phyloP scores from a whole-genome alignment of 2,113 vertebrate species.

The Bos taurus region ARS-UCD2.0 NC_037331.1:112548501-112549000 shows the following conservation, averaged over 20 bases:
- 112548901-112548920: background rate
- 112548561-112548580: background rate
- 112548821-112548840: background rate
- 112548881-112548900: background rate
- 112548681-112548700: background rate
- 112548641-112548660: background rate
- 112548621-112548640: no score
- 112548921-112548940: background rate
- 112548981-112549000: background rate
- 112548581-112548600: background rate
- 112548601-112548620: background rate
- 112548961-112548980: background rate
- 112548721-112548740: no score
- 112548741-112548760: background rate
- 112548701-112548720: background rate
- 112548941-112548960: background rate
- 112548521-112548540: background rate
- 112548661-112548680: background rate
- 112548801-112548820: background rate
- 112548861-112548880: background rate
- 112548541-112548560: background rate
- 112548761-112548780: background rate
- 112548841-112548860: background rate
- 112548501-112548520: background rate
- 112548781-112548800: background rate